Conservation (phyloP, 2,113 vertebrate genomes). For the Macquaria ambigua region DNA sequence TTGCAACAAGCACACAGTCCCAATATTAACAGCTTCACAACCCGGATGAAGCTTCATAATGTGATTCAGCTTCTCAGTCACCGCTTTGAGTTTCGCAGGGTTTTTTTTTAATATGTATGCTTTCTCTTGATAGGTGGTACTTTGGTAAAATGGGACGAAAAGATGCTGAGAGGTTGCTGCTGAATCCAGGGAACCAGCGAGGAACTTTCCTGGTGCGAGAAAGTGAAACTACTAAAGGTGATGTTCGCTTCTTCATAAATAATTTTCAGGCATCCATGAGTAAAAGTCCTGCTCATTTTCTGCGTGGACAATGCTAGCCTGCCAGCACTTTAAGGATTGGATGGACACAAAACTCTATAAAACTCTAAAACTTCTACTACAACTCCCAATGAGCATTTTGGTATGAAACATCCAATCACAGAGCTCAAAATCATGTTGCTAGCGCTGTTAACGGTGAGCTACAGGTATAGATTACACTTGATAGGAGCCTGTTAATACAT, state of each 20-base stretch:
- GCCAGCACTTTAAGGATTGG: not conserved
- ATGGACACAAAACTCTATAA: not conserved
- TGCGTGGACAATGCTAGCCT: not conserved
- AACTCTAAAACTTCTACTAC: not conserved
- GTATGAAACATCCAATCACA: not conserved
- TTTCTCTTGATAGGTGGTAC: constrained; percentile 90
- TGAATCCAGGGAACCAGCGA: constrained; percentile 94
- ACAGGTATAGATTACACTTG: not conserved
- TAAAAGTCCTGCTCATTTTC: not conserved
- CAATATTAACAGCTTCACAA: constrained; percentile 7
- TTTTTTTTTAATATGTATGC: constrained; percentile 35
- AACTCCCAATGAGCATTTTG: not conserved
- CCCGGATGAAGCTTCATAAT: not conserved
- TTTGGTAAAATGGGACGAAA: constrained; percentile 99
- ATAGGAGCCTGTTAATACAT: not conserved
- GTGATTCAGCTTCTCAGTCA: constrained; percentile 1
- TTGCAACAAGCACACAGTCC: not conserved
- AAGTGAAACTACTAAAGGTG: constrained; percentile 99
- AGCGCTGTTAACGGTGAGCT: not conserved
- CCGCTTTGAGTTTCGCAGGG: not conserved
- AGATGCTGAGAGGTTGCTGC: constrained; percentile 95
- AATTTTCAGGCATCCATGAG: not conserved
- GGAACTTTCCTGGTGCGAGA: constrained; percentile 97
- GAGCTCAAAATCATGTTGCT: not conserved
- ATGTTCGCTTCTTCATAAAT: not conserved